Base-by-base conservation (phyloP, 2,113 vertebrate species). In the Xiphophorus maculatus region DNA sequence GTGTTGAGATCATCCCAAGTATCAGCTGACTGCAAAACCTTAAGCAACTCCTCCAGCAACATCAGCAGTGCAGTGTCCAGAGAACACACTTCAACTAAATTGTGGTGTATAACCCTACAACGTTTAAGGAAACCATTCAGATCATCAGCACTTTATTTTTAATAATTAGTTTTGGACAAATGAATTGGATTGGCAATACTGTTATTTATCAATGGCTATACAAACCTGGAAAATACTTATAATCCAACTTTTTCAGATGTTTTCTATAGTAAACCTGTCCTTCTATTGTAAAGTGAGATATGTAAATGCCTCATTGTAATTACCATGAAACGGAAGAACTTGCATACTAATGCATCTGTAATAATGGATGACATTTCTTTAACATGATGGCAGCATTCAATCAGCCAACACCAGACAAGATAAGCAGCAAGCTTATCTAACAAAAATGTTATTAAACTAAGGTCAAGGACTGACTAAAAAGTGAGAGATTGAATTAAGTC, bases 1-100 rank as follows among this genome's bases (percentile, higher is more conserved):
- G 58, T 29, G 22, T 32, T 78, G 78, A 87, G 67, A 74, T 86
- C 66, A 82, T 63, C 5, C 33, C 2, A n/a, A 51, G 28, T 32
- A 69, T 62, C 48, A 66, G 10, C 30, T 40, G 42, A 40, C 76
- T 66, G 27, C 5, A 2, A 64, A 44, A 69, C 58, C 40, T 68
- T 48, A 6, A 32, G 58, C 63, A 76, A 37, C 27, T 66, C 14
- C 2, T 65, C 29, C 66, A 69, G 81, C 8, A 63, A 48, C 33
- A n/a, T 11, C 14, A 27, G 4, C 33, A 40, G 19, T n/a, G 37
- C 25, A 13, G 12, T 27, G 35, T 27, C 40, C 35, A 40, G 64
- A n/a, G 13, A 40, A 40, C 4, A 40, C 10, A 10, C 30, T 22
- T 51, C 48, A 54, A 9, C 22, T 54, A 10, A 10, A 58, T 58